Evolutionary conservation across 2,113 vertebrate species (phyloP).

Genomic region (Scomber japonicus): DNA sequence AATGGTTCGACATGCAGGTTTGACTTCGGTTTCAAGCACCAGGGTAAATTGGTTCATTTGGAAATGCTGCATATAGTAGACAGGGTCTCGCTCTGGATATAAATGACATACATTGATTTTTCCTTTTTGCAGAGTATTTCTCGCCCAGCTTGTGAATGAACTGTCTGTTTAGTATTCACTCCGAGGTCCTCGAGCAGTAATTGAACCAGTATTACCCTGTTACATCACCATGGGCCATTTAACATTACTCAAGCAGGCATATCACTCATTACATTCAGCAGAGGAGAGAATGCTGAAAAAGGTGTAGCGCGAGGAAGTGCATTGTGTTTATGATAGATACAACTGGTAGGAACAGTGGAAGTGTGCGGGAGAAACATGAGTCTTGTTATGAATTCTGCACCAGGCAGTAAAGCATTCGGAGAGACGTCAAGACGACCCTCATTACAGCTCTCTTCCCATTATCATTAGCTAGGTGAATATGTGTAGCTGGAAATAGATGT

Average conservation of each 20-base stretch:
- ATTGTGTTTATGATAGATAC: conserved; percentile 37
- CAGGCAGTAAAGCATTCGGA: conserved; percentile 1
- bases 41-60: conserved; percentile 63
- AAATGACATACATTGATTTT: conserved; percentile 70
- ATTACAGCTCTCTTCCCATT: conserved; percentile 49
- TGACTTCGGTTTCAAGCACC: conserved; percentile 48
- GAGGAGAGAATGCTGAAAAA: conserved; percentile 10
- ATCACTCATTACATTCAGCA: conserved; percentile 45
- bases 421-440: conserved; percentile 42
- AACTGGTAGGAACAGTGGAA: neutral
- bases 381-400: conserved; percentile 46
- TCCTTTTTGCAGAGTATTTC: conserved; percentile 44
- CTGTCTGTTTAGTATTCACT: conserved; percentile 56
- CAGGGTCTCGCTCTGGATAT: conserved; percentile 20
- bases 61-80: conserved; percentile 46
- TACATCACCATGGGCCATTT: conserved; percentile 63
- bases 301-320: neutral
- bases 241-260: conserved; percentile 48
- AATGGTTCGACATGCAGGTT: conserved; percentile 51
- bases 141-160: conserved; percentile 35
- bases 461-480: conserved; percentile 52
- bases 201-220: conserved; percentile 56
- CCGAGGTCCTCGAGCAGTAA: conserved; percentile 44
- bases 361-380: conserved; percentile 5
- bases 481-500: conserved; percentile 17